Evolutionary conservation across 2,113 vertebrate species (phyloP).

Genomic region (Panurus biarmicus): DNA sequence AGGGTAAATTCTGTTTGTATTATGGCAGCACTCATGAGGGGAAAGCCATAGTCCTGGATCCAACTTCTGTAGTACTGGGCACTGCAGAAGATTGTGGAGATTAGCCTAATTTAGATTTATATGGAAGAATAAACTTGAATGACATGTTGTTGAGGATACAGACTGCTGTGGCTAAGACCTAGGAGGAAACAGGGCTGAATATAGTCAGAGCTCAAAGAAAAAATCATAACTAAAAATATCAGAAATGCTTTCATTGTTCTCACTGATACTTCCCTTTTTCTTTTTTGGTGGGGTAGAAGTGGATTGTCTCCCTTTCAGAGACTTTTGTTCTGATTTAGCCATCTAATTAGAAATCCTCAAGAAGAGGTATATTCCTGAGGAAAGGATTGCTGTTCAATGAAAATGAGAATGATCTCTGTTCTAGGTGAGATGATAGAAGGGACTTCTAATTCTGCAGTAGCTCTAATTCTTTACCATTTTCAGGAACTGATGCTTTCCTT

Average conservation of each 20-base stretch:
- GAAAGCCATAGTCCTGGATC: not conserved
- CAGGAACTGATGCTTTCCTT: not conserved
- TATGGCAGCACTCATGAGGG: not conserved
- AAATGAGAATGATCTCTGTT: not conserved
- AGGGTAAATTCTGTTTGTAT: not conserved
- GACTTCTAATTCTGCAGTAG: not conserved
- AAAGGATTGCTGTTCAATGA: not conserved
- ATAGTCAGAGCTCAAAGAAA: not conserved
- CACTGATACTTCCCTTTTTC: not conserved
- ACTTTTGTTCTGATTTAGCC: not conserved
- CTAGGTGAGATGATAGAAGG: not conserved
- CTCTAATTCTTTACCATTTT: not conserved
- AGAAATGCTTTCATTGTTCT: not conserved
- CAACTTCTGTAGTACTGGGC: not conserved
- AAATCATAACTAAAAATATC: not conserved
- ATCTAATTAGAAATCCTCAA: not conserved
- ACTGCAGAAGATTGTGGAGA: not conserved
- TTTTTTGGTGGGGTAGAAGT: not conserved
- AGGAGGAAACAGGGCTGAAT: not conserved
- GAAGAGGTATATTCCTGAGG: not conserved
- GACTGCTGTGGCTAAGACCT: not conserved
- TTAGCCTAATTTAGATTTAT: not conserved
- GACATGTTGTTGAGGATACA: not conserved
- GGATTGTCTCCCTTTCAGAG: not conserved
- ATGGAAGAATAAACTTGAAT: not conserved